These are phyloP conservation scores for Sphenodon punctatus DNA, from an alignment of 2,797 vertebrate species.

Conservation along the genomic window DNA sequence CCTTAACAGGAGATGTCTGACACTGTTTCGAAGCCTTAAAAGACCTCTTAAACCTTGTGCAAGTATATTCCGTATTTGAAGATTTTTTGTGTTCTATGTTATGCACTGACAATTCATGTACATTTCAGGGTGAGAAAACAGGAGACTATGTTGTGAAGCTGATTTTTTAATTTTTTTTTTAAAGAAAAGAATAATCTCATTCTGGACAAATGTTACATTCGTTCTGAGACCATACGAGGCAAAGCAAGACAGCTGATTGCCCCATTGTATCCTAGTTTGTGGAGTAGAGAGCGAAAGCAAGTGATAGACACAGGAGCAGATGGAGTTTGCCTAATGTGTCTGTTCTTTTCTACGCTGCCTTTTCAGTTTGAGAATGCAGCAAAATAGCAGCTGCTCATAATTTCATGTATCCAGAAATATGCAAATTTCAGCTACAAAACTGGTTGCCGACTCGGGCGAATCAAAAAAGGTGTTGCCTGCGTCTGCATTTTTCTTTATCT, in stretches of 20 bases:
- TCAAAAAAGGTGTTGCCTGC: slow-evolving; percentile 60
- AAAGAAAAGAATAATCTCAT: slow-evolving; percentile 23
- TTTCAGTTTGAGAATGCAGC: slow-evolving; percentile 76
- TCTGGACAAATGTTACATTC: slow-evolving; percentile 37
- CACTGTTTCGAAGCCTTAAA: slow-evolving; percentile 19
- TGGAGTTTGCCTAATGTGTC: slow-evolving; percentile 79
- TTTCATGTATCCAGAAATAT: slow-evolving; percentile 83
- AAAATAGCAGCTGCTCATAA: slow-evolving; percentile 81
- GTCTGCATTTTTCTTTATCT: slow-evolving; percentile 59
- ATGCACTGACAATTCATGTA: slow-evolving; percentile 5
- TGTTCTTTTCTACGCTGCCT: slow-evolving; percentile 77
- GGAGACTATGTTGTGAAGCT: slow-evolving; percentile 31
- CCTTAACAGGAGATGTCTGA: background rate
- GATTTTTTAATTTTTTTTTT: too few species aligned
- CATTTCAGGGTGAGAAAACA: background rate
- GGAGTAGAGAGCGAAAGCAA: slow-evolving; percentile 71
- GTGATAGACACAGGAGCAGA: slow-evolving; percentile 80
- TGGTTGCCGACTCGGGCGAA: slow-evolving; percentile 69
- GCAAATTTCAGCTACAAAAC: slow-evolving; percentile 77
- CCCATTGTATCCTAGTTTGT: slow-evolving; percentile 72
- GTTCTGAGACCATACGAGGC: slow-evolving; percentile 65
- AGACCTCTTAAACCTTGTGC: slow-evolving; percentile 10
- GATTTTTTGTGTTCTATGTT: slow-evolving; percentile 1
- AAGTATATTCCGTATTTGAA: slow-evolving; percentile 23
- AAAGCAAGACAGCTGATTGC: slow-evolving; percentile 76